Evolutionary conservation across 2,888 invertebrate species (phyloP).

Genomic region (Cryptus armator): DNA sequence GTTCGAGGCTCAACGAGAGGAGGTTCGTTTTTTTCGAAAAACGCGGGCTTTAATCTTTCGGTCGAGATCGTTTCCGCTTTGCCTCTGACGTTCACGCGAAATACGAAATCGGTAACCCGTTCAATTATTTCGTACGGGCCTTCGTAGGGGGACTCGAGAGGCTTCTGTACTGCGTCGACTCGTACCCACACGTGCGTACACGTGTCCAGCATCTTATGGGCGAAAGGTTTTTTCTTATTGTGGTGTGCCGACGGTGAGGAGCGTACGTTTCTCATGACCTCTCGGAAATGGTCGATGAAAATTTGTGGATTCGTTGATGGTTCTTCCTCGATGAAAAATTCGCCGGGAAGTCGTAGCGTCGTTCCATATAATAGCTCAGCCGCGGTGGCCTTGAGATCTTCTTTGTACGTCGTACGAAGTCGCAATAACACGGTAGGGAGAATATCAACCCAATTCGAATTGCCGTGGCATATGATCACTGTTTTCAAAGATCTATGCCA

Average conservation of each 20-base stretch:
- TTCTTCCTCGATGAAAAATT: no score
- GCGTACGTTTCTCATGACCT: constrained; percentile 47
- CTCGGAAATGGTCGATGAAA: constrained; percentile 51
- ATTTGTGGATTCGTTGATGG: constrained; percentile 38
- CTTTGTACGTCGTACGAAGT: constrained; percentile 53
- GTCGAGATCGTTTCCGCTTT: neutral
- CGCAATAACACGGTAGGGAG: constrained; percentile 64
- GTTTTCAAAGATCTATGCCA: constrained; percentile 67
- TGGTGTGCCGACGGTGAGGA: constrained; percentile 58
- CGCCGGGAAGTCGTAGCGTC: no score
- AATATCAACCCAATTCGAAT: constrained; percentile 34
- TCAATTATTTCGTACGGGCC: constrained; percentile 69
- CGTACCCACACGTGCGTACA: constrained; percentile 61
- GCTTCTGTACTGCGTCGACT: no score
- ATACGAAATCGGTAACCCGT: constrained; percentile 38
- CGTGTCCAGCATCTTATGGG: constrained; percentile 24
- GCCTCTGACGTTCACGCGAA: neutral
- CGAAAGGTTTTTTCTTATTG: constrained; percentile 6
- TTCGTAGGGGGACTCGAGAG: constrained; percentile 72
- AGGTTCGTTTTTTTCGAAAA: neutral
- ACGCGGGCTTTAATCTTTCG: neutral
- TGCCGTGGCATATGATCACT: constrained; percentile 63
- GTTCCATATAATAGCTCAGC: no score
- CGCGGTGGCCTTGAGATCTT: constrained; percentile 64
- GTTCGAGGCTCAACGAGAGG: neutral